These are phyloP conservation scores for Pleuronectes platessa DNA, from an alignment of 2,113 vertebrate species.

Conservation along the genomic window DNA sequence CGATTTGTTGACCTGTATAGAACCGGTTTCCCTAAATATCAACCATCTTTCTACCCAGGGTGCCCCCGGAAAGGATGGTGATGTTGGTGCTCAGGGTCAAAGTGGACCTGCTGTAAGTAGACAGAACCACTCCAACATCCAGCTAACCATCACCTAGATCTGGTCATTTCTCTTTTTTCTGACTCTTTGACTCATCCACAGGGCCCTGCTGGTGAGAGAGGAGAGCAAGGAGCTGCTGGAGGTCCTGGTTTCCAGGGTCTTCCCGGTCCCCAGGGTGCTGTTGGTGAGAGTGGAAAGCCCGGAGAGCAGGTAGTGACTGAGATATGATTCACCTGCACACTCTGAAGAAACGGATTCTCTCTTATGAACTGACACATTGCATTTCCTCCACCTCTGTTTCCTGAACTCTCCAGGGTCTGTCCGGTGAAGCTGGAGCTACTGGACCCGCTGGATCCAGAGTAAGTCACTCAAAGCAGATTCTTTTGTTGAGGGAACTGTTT, in stretches of 20 bases:
- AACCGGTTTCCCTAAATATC: conserved; percentile 14
- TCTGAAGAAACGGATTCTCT: neutral
- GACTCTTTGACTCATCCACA: conserved; percentile 59
- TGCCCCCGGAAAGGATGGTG: conserved; percentile 94
- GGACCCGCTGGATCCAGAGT: conserved; percentile 91
- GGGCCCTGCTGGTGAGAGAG: conserved; percentile 97
- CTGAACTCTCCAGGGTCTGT: conserved; percentile 80
- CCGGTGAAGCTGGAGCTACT: conserved; percentile 89
- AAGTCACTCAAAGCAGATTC: conserved; percentile 68
- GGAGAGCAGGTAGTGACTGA: conserved; percentile 90
- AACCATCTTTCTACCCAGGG: conserved; percentile 81
- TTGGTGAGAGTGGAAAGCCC: conserved; percentile 90
- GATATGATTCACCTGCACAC: neutral
- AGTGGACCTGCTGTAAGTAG: conserved; percentile 91
- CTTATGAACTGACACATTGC: neutral
- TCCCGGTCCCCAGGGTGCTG: conserved; percentile 93
- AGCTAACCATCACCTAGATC: neutral
- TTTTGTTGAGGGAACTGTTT: too few species aligned
- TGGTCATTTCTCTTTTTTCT: neutral
- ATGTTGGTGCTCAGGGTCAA: conserved; percentile 92
- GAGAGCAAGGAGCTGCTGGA: conserved; percentile 91
- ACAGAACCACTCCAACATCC: neutral
- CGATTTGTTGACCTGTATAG: neutral
- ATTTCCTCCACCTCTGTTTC: neutral
- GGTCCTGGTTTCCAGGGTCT: conserved; percentile 95